These are phyloP conservation scores for Sebastes taczanowskii DNA, from an alignment of 2,797 vertebrate species.

Conservation along the genomic window DNA sequence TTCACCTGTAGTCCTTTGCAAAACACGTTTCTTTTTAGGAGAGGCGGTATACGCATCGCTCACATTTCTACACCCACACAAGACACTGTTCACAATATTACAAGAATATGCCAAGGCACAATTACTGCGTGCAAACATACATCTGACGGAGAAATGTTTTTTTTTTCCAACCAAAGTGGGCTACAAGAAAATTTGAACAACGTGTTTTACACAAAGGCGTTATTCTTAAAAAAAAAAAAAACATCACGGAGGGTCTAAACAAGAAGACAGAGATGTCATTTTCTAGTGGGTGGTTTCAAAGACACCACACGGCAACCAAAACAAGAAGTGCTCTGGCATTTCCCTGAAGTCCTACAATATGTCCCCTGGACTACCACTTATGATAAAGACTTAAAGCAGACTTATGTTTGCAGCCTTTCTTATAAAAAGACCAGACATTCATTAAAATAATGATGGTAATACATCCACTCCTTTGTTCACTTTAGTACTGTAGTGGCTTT, in stretches of 20 bases:
- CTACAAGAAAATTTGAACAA: constrained; percentile 87
- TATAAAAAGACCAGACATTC: neutral
- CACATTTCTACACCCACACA: constrained; percentile 24
- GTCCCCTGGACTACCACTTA: neutral
- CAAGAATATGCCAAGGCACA: constrained; percentile 37
- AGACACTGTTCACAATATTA: constrained; percentile 34
- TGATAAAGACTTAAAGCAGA: neutral
- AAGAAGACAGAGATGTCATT: constrained; percentile 36
- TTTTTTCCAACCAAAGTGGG: constrained; percentile 69
- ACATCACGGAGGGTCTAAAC: constrained; percentile 50
- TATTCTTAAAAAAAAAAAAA: constrained; percentile 71
- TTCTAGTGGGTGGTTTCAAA: constrained; percentile 76
- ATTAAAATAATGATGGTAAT: neutral
- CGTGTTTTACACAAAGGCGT: constrained; percentile 73
- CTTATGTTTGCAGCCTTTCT: neutral
- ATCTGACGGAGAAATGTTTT: constrained; percentile 44
- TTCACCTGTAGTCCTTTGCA: neutral
- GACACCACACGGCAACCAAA: constrained; percentile 81
- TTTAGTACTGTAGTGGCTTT: neutral
- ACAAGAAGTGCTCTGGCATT: neutral
- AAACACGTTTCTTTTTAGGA: constrained; percentile 4
- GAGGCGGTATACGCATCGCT: neutral
- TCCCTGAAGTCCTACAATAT: neutral
- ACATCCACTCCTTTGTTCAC: neutral
- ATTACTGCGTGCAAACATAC: constrained; percentile 54